Conservation (phyloP, 2,797 vertebrate genomes). For the Tragelaphus eurycerus region DNA sequence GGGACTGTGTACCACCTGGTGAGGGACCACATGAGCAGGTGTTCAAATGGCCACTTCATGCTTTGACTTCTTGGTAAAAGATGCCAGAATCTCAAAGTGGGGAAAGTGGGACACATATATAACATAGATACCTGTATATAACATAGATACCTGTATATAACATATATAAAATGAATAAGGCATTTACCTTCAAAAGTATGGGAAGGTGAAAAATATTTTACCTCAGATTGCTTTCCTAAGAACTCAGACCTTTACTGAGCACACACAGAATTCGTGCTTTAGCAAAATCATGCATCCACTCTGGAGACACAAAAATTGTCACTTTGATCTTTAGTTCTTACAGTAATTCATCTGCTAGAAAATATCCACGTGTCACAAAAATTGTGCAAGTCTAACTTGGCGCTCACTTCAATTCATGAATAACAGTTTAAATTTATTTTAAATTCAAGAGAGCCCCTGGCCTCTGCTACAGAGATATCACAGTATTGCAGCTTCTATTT, state of each 20-base stretch:
- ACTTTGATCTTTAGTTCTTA: conserved; percentile 14
- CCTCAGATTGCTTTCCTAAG: background rate
- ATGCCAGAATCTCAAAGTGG: conserved; percentile 29
- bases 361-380: conserved; percentile 34
- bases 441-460: conserved; percentile 56
- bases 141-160: background rate
- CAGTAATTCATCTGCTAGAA: conserved; percentile 42
- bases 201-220: background rate
- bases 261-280: background rate
- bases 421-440: conserved; percentile 52
- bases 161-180: background rate
- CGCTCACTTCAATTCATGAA: conserved; percentile 64
- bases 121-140: background rate
- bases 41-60: background rate
- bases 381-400: conserved; percentile 54
- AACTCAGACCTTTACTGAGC: background rate
- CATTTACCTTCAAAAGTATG: conserved; percentile 39
- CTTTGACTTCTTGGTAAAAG: conserved; percentile 20
- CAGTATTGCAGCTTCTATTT: conserved; percentile 59
- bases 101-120: background rate
- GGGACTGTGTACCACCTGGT: conserved; percentile 7
- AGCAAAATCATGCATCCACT: background rate
- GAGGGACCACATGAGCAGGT: conserved; percentile 7
- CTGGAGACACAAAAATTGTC: conserved; percentile 1
- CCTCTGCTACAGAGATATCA: conserved; percentile 7